Evolutionary conservation across 2,888 invertebrate genomes (phyloP), one percentile per base, ranked within the genome.

Genomic region (Tortricodes alternella): DNA sequence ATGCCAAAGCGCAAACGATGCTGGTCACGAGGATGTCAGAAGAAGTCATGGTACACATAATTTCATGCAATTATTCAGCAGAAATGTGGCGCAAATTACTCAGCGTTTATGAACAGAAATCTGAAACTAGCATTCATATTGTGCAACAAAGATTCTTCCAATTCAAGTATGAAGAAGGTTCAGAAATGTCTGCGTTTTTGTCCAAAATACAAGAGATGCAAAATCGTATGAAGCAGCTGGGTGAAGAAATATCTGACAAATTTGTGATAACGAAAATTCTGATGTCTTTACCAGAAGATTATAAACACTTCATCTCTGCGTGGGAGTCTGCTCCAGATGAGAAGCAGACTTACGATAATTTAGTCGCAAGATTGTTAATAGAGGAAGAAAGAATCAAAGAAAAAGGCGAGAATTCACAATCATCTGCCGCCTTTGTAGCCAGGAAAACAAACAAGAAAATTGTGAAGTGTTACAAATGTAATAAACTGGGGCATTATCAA

Each of bases 231-330:
- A 68, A 64, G 48, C 65, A 74, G 32, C 29, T 71, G 53, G 69
- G 68, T 1, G 72, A 70, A 50, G 46, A 62, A 1, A 59, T 71
- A 0, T 62, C 66, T 0, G 64, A 73, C 1, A 71, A 68, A 16
- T 62, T 74, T n/a, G 48, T 66, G 0, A 67, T 76, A 9, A 74
- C 73, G 0, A 74, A 74, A 61, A 61, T 74, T 0, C 51, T 74
- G 23, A 71, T 73, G 65, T 66, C 67, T 0, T 52, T 74, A 11
- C 73, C 74, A n/a, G 71, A 72, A 0, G 19, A 61, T 3, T 74
- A 68, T 29, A 73, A 68, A 43, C 73, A 79, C 63, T 80, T 78
- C 55, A 53, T 75, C 0, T 74, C 74, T 0, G 76, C 71, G 0
- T 72, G 70, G 68, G 67, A 68, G 44, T 70, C 69, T 0, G 67